A percentile compares a stretch with the other conserved stretches of the same genome.
phyloP scores from a whole-genome alignment of 2,888 invertebrate species.

The Coleophora flavipennella region DNA sequence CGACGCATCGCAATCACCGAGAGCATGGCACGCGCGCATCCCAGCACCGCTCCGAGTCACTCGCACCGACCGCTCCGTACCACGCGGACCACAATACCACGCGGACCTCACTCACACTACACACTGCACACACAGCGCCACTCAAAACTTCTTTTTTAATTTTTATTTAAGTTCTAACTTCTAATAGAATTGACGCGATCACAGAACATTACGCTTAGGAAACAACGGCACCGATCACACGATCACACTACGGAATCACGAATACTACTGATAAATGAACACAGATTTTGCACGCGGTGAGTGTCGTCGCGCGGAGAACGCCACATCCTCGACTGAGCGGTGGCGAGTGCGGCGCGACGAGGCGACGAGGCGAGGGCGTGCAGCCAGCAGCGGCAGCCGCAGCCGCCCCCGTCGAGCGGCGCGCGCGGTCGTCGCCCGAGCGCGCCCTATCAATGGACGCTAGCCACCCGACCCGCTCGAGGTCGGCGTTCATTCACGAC shows the following conservation, averaged over 20 bases:
- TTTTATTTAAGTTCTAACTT: constrained; percentile 34
- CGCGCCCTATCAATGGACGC: constrained; percentile 64
- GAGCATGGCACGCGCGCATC: constrained; percentile 70
- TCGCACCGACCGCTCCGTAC: constrained; percentile 16
- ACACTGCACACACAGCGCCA: constrained; percentile 14
- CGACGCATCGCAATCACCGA: constrained; percentile 83
- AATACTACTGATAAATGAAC: constrained; percentile 65
- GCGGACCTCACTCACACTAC: constrained; percentile 22
- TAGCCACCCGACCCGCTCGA: constrained; percentile 60
- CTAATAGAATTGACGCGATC: constrained; percentile 60
- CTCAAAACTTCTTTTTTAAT: constrained; percentile 8
- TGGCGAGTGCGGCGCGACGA: constrained; percentile 40
- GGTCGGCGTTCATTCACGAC: constrained; percentile 70
- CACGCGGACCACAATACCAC: constrained; percentile 16
- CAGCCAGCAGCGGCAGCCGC: constrained; percentile 56
- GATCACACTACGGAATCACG: constrained; percentile 41
- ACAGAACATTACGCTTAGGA: constrained; percentile 58
- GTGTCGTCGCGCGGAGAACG: constrained; percentile 63
- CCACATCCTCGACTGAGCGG: constrained; percentile 72
- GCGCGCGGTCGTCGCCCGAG: constrained; percentile 61
- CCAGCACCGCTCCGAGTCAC: constrained; percentile 48
- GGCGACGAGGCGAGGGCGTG: constrained; percentile 31
- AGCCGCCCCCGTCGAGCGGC: constrained; percentile 56
- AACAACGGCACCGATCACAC: constrained; percentile 39
- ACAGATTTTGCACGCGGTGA: constrained; percentile 59